Conservation (phyloP, 2,113 vertebrate species). For the Aviceda subcristata region DNA sequence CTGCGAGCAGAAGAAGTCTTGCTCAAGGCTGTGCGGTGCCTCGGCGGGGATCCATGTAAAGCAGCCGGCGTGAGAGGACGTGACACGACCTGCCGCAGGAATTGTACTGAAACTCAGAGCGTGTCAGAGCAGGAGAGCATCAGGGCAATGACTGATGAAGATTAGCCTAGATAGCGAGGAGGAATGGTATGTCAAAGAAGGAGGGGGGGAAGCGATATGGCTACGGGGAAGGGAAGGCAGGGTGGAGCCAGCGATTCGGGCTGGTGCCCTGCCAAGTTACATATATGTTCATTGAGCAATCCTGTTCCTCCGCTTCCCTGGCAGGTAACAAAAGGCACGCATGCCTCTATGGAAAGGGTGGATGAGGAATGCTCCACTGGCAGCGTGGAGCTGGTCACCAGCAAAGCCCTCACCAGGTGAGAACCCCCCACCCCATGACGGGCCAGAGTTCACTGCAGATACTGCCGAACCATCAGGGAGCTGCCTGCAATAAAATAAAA, state of each 20-base stretch:
- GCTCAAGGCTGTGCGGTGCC: slow-evolving; percentile 56
- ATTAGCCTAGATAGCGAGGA: slow-evolving; percentile 62
- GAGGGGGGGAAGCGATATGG: slow-evolving; percentile 42
- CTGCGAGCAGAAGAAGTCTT: slow-evolving; percentile 40
- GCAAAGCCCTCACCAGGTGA: neutral
- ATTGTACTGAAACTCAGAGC: slow-evolving; percentile 68
- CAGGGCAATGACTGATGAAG: slow-evolving; percentile 66
- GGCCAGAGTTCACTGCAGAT: neutral
- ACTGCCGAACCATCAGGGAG: neutral
- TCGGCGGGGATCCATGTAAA: slow-evolving; percentile 9
- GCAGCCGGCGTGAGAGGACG: slow-evolving; percentile 55
- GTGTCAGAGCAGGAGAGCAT: slow-evolving; percentile 65
- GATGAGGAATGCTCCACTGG: neutral
- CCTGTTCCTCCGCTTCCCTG: slow-evolving; percentile 43
- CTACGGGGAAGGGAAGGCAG: slow-evolving; percentile 45
- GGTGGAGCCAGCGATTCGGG: slow-evolving; percentile 47
- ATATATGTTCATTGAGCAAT: slow-evolving; percentile 66
- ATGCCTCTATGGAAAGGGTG: neutral
- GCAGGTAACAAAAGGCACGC: slow-evolving; percentile 45
- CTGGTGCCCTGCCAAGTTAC: slow-evolving; percentile 70
- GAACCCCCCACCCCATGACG: neutral
- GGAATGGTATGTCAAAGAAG: slow-evolving; percentile 62
- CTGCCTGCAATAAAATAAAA: neutral
- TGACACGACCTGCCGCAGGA: slow-evolving; percentile 69
- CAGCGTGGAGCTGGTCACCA: neutral